Evolutionary conservation across 2,888 invertebrate species (phyloP).

Genomic region (Drosophila maculinotata): DNA sequence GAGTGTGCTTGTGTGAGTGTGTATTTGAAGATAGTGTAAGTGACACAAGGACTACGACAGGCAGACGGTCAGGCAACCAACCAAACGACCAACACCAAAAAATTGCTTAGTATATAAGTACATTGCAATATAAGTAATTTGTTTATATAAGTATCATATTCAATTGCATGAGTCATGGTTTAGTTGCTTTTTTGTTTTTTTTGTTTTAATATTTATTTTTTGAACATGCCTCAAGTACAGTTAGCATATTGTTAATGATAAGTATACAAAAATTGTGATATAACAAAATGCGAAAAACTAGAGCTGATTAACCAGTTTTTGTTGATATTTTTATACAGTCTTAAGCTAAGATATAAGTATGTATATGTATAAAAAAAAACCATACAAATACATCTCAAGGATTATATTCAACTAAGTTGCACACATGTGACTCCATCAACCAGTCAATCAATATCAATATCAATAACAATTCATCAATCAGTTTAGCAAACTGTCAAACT

Average conservation of each 20-base stretch:
- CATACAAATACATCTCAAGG: constrained; percentile 53
- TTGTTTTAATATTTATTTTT: constrained; percentile 19
- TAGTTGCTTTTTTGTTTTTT: constrained; percentile 51
- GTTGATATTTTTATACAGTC: constrained; percentile 36
- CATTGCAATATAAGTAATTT: constrained; percentile 26
- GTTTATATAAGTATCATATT: constrained; percentile 31
- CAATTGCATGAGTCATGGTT: constrained; percentile 54
- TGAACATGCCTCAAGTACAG: constrained; percentile 69
- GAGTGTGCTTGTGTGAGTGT: constrained; percentile 5
- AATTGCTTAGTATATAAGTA: constrained; percentile 41
- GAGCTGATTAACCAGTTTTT: constrained; percentile 38
- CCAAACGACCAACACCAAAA: constrained; percentile 74
- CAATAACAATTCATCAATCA: constrained; percentile 55
- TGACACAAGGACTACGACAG: constrained; percentile 56
- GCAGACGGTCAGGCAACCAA: constrained; percentile 58
- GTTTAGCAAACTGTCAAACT: constrained; percentile 46
- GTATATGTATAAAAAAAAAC: constrained; percentile 30
- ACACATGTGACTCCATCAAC: constrained; percentile 54
- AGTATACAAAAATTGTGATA: constrained; percentile 38
- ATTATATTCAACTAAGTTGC: constrained; percentile 48
- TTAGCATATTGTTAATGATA: constrained; percentile 55
- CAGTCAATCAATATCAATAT: constrained; percentile 45
- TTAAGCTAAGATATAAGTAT: constrained; percentile 39
- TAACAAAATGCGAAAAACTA: constrained; percentile 61
- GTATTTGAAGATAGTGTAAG: constrained; percentile 6